phyloP scores from a whole-genome alignment of 2,797 vertebrate genomes.

The Sebastolobus altivelis region DNA sequence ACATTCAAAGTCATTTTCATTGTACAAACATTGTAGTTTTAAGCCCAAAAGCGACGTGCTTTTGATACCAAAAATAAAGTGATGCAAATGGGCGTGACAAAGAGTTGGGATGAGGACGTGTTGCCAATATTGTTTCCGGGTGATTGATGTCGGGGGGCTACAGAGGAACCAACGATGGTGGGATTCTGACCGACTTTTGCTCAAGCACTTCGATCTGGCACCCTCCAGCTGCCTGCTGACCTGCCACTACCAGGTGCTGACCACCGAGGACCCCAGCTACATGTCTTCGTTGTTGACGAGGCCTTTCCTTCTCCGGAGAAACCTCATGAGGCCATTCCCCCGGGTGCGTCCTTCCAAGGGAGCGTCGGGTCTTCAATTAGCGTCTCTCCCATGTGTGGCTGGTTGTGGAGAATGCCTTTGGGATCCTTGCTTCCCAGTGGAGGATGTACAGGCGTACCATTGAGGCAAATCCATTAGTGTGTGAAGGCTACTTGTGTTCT shows the following conservation, averaged over 20 bases:
- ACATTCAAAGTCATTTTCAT: background rate
- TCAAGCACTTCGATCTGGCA: background rate
- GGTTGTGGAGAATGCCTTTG: constrained; percentile 19
- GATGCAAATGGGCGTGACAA: no score
- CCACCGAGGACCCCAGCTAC: background rate
- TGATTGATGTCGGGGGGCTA: background rate
- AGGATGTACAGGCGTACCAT: constrained; percentile 3
- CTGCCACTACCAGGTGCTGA: background rate
- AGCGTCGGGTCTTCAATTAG: background rate
- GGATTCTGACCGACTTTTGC: background rate
- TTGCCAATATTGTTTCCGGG: no score
- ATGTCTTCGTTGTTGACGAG: background rate
- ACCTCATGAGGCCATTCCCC: background rate
- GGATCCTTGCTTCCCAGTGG: constrained; percentile 17
- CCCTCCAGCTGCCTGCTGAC: background rate
- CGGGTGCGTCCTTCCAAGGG: background rate
- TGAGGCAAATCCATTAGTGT: constrained; percentile 1
- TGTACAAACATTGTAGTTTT: background rate
- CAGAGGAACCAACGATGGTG: background rate
- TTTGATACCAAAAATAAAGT: no score
- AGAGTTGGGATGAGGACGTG: no score
- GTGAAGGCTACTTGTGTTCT: constrained; percentile 25
- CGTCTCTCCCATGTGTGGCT: background rate
- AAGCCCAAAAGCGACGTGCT: background rate
- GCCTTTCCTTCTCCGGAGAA: background rate